phyloP scores from a whole-genome alignment of 2,113 vertebrate species.

The Bostrychus sinensis region DNA sequence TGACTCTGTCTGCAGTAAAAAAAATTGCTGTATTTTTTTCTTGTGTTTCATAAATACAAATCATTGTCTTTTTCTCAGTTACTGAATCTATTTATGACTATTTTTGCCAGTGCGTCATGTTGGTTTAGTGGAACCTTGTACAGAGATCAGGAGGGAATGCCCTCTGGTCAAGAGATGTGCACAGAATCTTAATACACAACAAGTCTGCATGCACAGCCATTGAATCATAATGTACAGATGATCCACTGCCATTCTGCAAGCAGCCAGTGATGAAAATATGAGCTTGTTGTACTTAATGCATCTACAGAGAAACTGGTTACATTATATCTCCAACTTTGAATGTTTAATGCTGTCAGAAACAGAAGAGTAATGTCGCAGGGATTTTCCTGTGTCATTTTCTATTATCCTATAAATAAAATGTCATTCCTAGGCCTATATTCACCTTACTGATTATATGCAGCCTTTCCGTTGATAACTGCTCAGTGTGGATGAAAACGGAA shows the following conservation, averaged over 20 bases:
- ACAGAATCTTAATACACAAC: slow-evolving; percentile 56
- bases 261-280: background rate
- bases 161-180: slow-evolving; percentile 64
- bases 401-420: too few species aligned
- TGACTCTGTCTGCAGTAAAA: too few species aligned
- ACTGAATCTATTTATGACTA: slow-evolving; percentile 14
- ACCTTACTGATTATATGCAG: background rate
- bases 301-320: slow-evolving; percentile 2
- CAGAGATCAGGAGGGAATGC: slow-evolving; percentile 57
- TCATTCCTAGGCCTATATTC: too few species aligned
- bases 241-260: slow-evolving; percentile 30
- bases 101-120: slow-evolving; percentile 55
- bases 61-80: background rate
- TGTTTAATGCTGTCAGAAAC: slow-evolving; percentile 63
- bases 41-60: too few species aligned
- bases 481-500: slow-evolving; percentile 3
- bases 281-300: background rate
- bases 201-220: slow-evolving; percentile 25
- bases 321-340: slow-evolving; percentile 16
- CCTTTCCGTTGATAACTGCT: slow-evolving; percentile 13
- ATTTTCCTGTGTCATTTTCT: slow-evolving; percentile 69
- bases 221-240: slow-evolving; percentile 54
- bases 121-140: slow-evolving; percentile 52
- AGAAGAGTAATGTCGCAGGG: slow-evolving; percentile 67
- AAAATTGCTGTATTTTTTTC: too few species aligned